Evolutionary conservation across 2,888 invertebrate species (phyloP).

Genomic region (Zeuzera pyrina): DNA sequence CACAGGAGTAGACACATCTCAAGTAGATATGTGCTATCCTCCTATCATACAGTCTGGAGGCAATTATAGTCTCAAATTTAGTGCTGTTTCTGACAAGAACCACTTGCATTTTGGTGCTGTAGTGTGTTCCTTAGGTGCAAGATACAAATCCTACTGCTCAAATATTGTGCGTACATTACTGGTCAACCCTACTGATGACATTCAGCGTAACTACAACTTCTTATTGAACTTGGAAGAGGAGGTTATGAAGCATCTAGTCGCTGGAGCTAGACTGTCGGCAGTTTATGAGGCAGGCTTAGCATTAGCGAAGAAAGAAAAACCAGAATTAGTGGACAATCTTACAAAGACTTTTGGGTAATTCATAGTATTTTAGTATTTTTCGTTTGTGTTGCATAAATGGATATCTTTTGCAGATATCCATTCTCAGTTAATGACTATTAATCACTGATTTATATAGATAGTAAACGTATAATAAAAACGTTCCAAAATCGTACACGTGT

Average conservation of each 20-base stretch:
- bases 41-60: constrained; percentile 99
- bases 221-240: constrained; percentile 92
- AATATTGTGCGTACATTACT: constrained; percentile 97
- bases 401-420: no score
- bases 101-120: constrained; percentile 96
- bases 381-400: no score
- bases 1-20: constrained; percentile 87
- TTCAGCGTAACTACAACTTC: constrained; percentile 93
- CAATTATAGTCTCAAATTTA: constrained; percentile 97
- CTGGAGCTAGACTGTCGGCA: constrained; percentile 86
- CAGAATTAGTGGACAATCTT: constrained; percentile 88
- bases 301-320: constrained; percentile 89
- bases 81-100: constrained; percentile 95
- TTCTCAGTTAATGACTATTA: no score
- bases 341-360: constrained; percentile 92
- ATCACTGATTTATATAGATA: no score
- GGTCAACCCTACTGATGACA: constrained; percentile 89
- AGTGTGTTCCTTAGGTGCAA: constrained; percentile 94
- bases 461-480: no score
- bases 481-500: no score
- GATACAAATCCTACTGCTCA: constrained; percentile 98
- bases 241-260: constrained; percentile 85
- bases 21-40: constrained; percentile 98
- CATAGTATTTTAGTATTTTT: no score
- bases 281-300: constrained; percentile 89